Base-by-base conservation (phyloP, 2,113 vertebrate species). In the Otis tarda region DNA sequence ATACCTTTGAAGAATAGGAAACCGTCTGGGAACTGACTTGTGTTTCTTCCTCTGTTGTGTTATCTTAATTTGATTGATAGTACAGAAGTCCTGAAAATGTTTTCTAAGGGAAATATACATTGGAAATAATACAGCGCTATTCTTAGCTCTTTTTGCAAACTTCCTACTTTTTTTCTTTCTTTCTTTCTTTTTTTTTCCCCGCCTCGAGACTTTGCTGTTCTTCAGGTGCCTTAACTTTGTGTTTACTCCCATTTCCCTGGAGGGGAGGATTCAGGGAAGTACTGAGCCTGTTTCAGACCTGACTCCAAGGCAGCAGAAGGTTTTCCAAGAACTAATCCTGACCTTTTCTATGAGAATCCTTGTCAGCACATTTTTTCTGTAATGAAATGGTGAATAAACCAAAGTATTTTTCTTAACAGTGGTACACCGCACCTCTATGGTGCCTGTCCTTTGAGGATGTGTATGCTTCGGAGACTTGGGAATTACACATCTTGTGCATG, bases 301-400 rank as follows among this genome's bases (percentile, higher is more conserved):
- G 85, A 49, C 60, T 92, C 39, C 67, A 50, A 88, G 87, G 91
- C 56, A 82, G 14, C 86, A 93, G 92, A 69, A 96, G 89, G 49
- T 87, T 95, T 89, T 97, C 94, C 91, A 96, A 57, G 87, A 94
- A 87, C 78, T 83, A 69, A 85, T 95, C 94, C 82, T 89, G 94
- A 13, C 65, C 10, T 49, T 95, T 95, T 95, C 57, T 64, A 2
- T 76, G 70, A 69, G 87, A 76, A 33, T 24, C 78, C 37, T 60
- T 73, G 81, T 96, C 95, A 95, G 95, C 95, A 83, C 52, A 35
- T 93, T 85, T 91, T 70, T 5, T 0, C 75, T 33, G 59, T 77
- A 76, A 92, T 95, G 90, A 64, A 87, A 39, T 5, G 8, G 73
- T 64, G 89, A 96, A 86, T 57, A 92, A 89, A 75, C 12, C 21